A percentile compares a stretch with the other conserved stretches of the same genome.
Evolutionary conservation across 2,113 vertebrate species (phyloP).

Genomic region (Tenebrosternarchus preto): DNA sequence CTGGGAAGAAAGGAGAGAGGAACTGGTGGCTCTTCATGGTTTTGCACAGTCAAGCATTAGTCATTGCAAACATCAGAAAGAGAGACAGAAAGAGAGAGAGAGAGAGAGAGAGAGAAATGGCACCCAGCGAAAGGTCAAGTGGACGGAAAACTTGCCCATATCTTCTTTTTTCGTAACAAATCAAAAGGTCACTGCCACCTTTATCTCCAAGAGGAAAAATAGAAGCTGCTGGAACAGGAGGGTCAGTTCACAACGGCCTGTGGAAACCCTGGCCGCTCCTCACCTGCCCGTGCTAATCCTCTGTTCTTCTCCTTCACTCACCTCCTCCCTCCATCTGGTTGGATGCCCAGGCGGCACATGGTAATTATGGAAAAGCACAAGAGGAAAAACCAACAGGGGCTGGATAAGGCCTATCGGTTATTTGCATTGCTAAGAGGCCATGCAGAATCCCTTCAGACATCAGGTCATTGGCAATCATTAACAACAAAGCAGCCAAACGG

Average conservation of each 20-base stretch:
- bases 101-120: conserved; percentile 24
- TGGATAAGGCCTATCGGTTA: conserved; percentile 52
- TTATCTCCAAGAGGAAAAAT: conserved; percentile 63
- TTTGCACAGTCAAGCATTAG: conserved; percentile 24
- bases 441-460: conserved; percentile 38
- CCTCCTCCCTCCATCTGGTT: conserved; percentile 67
- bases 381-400: conserved; percentile 68
- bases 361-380: conserved; percentile 62
- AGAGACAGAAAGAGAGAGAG: conserved; percentile 10
- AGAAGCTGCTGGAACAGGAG: conserved; percentile 47
- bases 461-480: conserved; percentile 51
- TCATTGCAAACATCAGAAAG: conserved; percentile 21
- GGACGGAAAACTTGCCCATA: conserved; percentile 52
- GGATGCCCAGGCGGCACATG: conserved; percentile 57
- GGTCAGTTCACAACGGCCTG: conserved; percentile 49
- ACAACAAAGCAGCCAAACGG: conserved; percentile 28
- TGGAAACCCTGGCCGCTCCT: conserved; percentile 49
- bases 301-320: conserved; percentile 12
- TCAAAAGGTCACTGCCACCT: conserved; percentile 57
- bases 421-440: conserved; percentile 54
- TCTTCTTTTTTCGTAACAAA: conserved; percentile 34
- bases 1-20: neutral
- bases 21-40: neutral
- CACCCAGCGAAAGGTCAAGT: conserved; percentile 42
- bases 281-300: conserved; percentile 38